Evolutionary conservation across 2,888 invertebrate genomes (phyloP).

Genomic region (Melinaea marsaeus): DNA sequence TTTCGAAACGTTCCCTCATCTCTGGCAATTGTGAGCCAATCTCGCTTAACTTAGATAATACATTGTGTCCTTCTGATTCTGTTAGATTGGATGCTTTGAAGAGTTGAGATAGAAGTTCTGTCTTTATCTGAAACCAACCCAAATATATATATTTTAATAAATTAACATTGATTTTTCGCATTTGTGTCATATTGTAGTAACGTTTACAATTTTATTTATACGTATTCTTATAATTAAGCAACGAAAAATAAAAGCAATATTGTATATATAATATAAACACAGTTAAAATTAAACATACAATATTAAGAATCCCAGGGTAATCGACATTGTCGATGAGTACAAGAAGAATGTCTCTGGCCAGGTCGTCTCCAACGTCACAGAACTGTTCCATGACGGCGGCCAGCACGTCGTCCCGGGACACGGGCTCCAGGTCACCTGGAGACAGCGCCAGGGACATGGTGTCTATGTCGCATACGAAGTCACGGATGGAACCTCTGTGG

Average conservation of each 20-base stretch:
- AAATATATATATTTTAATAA: not conserved
- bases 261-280: not conserved
- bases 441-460: slow-evolving; percentile 47
- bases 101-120: slow-evolving; percentile 62
- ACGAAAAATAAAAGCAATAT: not conserved
- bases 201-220: too few relatives aligned
- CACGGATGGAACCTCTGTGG: slow-evolving; percentile 34
- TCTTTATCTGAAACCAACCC: slow-evolving; percentile 55
- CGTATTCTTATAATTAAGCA: too few relatives aligned
- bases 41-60: slow-evolving; percentile 59
- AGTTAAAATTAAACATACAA: slow-evolving; percentile 41
- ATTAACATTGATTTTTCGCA: not conserved
- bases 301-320: slow-evolving; percentile 50
- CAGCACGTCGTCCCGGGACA: slow-evolving; percentile 52
- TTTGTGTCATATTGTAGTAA: too few relatives aligned
- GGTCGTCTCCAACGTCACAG: slow-evolving; percentile 62
- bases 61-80: slow-evolving; percentile 57
- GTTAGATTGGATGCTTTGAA: slow-evolving; percentile 71
- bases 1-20: slow-evolving; percentile 53
- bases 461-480: slow-evolving; percentile 55
- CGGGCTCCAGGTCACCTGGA: slow-evolving; percentile 46
- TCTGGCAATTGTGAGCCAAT: slow-evolving; percentile 65
- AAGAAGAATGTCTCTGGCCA: slow-evolving; percentile 57
- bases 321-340: slow-evolving; percentile 67
- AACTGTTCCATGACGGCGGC: slow-evolving; percentile 64